A percentile compares a stretch with the other conserved stretches of the same genome.
These are phyloP conservation scores for Sternotherus odoratus DNA, from an alignment of 2,797 vertebrate species.

Conservation along the genomic window DNA sequence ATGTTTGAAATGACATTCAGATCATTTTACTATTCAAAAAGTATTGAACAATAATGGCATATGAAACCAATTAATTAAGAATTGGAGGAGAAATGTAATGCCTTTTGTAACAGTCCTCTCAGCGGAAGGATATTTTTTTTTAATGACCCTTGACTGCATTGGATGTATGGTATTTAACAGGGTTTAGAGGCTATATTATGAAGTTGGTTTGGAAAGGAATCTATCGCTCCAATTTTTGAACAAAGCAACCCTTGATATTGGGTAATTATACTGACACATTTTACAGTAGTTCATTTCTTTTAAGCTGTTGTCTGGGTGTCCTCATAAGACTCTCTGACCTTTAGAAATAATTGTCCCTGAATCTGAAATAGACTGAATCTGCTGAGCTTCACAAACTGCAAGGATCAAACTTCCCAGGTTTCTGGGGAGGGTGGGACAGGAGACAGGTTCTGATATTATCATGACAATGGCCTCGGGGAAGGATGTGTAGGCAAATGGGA, in stretches of 20 bases:
- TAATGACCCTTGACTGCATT: neutral
- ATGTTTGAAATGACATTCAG: conserved; percentile 44
- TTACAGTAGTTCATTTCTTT: neutral
- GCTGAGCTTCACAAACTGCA: neutral
- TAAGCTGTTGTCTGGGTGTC: neutral
- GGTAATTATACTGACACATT: neutral
- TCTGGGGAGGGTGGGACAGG: neutral
- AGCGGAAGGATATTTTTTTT: neutral
- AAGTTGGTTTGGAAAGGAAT: neutral
- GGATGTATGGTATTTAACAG: neutral
- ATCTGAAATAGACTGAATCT: neutral
- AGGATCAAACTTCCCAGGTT: neutral
- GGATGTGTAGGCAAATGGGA: neutral
- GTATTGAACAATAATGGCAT: conserved; percentile 3
- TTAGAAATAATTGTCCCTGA: neutral
- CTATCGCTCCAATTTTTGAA: neutral
- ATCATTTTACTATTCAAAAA: conserved; percentile 26
- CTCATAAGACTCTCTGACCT: neutral
- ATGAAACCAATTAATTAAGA: conserved; percentile 44
- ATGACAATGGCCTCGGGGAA: neutral
- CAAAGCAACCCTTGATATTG: conserved; percentile 17
- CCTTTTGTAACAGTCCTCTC: neutral
- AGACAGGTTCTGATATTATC: neutral
- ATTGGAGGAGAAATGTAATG: neutral
- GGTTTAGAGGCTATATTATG: conserved; percentile 1